phyloP scores from a whole-genome alignment of 1,140 invertebrate genomes.

The Leucophenga varia region DNA sequence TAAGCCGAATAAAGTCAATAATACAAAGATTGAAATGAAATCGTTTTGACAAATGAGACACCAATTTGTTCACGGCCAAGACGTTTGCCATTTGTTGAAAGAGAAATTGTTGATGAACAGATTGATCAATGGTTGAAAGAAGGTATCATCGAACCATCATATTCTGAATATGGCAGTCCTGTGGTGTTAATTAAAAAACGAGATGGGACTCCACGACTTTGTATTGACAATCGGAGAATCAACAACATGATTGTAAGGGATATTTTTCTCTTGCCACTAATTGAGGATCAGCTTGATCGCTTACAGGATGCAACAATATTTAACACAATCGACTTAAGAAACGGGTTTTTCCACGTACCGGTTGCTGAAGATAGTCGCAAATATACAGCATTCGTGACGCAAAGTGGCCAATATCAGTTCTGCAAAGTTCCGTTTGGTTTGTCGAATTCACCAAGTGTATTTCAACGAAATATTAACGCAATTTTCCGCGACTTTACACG shows the following conservation, averaged over 20 bases:
- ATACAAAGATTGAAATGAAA: slow-evolving; percentile 9
- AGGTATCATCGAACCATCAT: slow-evolving; percentile 34
- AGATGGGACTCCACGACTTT: slow-evolving; percentile 56
- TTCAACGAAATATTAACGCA: slow-evolving; percentile 30
- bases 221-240: slow-evolving; percentile 59
- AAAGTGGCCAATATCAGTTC: slow-evolving; percentile 56
- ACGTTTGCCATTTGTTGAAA: slow-evolving; percentile 34
- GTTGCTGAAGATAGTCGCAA: slow-evolving; percentile 40
- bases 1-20: background rate
- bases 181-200: slow-evolving; percentile 59
- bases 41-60: slow-evolving; percentile 22
- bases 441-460: too few species aligned
- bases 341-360: slow-evolving; percentile 43
- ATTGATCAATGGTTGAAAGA: slow-evolving; percentile 38
- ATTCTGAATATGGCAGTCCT: slow-evolving; percentile 55
- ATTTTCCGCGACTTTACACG: slow-evolving; percentile 1
- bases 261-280: slow-evolving; percentile 38
- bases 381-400: slow-evolving; percentile 53
- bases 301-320: slow-evolving; percentile 21
- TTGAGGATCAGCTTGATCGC: slow-evolving; percentile 40
- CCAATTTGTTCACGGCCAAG: slow-evolving; percentile 34
- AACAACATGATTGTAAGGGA: slow-evolving; percentile 52
- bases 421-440: too few species aligned
- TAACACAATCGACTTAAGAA: slow-evolving; percentile 49
- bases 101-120: slow-evolving; percentile 32